Evolutionary conservation across 2,888 invertebrate genomes (phyloP).

Genomic region (Thecocarcelia acutangulata): DNA sequence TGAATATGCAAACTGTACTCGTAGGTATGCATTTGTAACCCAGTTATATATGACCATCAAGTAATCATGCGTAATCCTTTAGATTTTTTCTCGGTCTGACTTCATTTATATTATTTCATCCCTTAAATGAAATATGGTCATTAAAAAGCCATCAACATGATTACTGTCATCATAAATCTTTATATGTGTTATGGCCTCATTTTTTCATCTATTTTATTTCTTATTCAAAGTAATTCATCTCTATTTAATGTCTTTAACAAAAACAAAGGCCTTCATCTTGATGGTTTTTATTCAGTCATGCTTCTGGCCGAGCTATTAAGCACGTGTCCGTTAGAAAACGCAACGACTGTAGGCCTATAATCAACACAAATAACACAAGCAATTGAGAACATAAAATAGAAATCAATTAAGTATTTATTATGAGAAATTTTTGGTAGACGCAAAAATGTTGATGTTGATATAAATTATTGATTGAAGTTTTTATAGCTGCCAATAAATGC

Average conservation of each 20-base stretch:
- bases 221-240: slow-evolving; percentile 25
- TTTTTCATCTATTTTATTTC: slow-evolving; percentile 6
- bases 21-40: too few relatives aligned
- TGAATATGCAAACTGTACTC: not conserved
- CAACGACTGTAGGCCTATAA: not conserved
- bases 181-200: slow-evolving; percentile 10
- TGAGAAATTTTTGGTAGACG: not conserved
- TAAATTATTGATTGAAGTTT: not conserved
- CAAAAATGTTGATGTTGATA: slow-evolving; percentile 11
- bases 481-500: not conserved
- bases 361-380: slow-evolving; percentile 1
- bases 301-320: not conserved
- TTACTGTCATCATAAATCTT: slow-evolving; percentile 66
- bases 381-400: slow-evolving; percentile 14
- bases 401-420: slow-evolving; percentile 33
- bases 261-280: slow-evolving; percentile 8
- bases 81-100: slow-evolving; percentile 2
- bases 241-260: slow-evolving; percentile 36
- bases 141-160: slow-evolving; percentile 67
- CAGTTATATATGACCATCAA: not conserved
- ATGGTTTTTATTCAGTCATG: slow-evolving; percentile 10
- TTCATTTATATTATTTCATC: slow-evolving; percentile 9
- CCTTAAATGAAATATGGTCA: slow-evolving; percentile 60
- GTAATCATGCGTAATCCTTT: slow-evolving; percentile 25
- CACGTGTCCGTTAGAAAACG: slow-evolving; percentile 21